Conservation (phyloP, 2,113 vertebrate species). For the Mastomys coucha region DNA sequence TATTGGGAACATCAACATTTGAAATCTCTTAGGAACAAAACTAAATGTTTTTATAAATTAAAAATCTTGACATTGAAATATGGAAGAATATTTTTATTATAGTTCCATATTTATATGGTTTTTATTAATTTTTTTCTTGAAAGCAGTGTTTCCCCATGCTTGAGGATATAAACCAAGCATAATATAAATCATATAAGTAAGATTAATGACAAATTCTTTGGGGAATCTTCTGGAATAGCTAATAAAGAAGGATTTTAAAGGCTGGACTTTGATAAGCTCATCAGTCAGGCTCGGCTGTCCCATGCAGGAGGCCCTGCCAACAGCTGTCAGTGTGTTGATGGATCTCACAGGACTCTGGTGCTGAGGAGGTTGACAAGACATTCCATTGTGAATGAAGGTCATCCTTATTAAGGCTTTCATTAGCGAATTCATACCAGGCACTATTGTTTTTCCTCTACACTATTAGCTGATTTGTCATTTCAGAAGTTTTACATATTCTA, state of each 20-base stretch:
- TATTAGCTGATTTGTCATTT: constrained; percentile 31
- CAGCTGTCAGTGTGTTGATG: constrained; percentile 23
- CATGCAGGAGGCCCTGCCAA: background rate
- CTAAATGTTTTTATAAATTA: background rate
- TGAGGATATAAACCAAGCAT: background rate
- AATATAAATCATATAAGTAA: background rate
- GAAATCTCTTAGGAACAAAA: background rate
- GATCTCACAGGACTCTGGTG: constrained; percentile 1
- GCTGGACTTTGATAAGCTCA: background rate
- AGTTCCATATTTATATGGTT: background rate
- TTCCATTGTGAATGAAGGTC: background rate
- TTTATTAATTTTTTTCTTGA: constrained; percentile 20
- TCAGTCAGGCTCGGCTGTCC: background rate
- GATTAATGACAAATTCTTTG: background rate
- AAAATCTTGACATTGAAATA: background rate
- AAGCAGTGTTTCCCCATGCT: background rate
- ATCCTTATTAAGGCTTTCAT: background rate
- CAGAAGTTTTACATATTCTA: constrained; percentile 37
- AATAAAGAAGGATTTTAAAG: background rate
- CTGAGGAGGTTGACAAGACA: constrained; percentile 7
- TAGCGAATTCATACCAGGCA: background rate
- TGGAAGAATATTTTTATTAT: constrained; percentile 13
- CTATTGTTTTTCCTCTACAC: constrained; percentile 23
- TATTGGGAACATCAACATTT: background rate
- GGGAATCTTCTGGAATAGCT: constrained; percentile 19